These are phyloP conservation scores for Cephus nigrinus DNA, from an alignment of 2,888 invertebrate genomes.

Conservation along the genomic window DNA sequence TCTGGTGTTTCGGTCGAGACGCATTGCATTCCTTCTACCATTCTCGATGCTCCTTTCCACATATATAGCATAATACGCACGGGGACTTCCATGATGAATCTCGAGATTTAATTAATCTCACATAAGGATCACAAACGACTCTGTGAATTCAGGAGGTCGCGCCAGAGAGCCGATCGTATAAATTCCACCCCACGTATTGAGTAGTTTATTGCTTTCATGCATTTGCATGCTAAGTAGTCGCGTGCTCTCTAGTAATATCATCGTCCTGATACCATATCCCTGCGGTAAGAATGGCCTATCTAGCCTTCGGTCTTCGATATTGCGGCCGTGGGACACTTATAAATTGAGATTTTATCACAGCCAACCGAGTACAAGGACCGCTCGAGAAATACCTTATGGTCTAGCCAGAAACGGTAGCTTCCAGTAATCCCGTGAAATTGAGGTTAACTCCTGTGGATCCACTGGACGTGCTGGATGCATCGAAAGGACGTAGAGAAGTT, in stretches of 20 bases:
- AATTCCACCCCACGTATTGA: constrained; percentile 65
- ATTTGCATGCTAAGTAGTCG: constrained; percentile 67
- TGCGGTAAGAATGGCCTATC: constrained; percentile 57
- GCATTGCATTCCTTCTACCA: not conserved
- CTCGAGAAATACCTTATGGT: not conserved
- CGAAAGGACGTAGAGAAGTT: not conserved
- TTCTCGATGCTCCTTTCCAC: not conserved
- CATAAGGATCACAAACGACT: not conserved
- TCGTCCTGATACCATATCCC: constrained; percentile 60
- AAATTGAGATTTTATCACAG: constrained; percentile 64
- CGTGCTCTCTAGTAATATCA: constrained; percentile 66
- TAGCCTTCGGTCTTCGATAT: constrained; percentile 66
- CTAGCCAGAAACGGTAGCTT: not conserved
- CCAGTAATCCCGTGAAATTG: not conserved
- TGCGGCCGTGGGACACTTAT: constrained; percentile 65
- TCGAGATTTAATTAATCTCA: not conserved
- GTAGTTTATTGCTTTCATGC: constrained; percentile 67
- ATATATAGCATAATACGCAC: not conserved
- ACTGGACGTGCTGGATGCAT: not conserved
- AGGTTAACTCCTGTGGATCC: not conserved
- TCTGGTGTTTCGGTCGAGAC: not conserved
- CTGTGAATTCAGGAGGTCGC: constrained; percentile 14
- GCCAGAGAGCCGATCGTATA: constrained; percentile 60
- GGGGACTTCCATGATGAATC: not conserved
- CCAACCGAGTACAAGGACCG: not conserved